Conservation (phyloP, 2,113 vertebrate species). For the Oreochromis tanganicae region DNA sequence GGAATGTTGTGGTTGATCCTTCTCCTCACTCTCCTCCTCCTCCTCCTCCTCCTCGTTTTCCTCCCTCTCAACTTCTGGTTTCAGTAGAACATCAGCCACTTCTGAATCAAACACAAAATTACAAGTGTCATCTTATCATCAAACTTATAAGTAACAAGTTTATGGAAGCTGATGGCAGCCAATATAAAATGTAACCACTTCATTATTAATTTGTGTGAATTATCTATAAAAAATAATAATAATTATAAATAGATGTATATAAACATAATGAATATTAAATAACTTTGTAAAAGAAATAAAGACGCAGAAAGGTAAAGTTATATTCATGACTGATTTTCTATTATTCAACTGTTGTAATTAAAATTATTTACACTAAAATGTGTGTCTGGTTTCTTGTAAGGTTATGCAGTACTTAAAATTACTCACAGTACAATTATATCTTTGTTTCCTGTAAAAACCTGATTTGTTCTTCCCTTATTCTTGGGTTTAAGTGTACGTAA, state of each 20-base stretch:
- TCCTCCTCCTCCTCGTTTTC: background rate
- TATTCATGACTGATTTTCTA: background rate
- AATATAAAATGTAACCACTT: background rate
- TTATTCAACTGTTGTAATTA: background rate
- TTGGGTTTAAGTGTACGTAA: background rate
- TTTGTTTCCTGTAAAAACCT: background rate
- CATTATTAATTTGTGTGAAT: background rate
- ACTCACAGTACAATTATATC: background rate
- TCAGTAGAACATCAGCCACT: background rate
- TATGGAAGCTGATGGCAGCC: background rate
- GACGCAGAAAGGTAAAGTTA: background rate
- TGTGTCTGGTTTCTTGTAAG: background rate
- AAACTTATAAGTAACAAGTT: background rate
- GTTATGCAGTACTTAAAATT: background rate
- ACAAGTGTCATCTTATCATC: background rate
- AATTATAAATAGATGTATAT: background rate
- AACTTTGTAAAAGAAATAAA: background rate
- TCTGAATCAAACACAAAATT: constrained; percentile 19
- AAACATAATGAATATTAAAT: background rate
- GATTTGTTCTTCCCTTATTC: background rate
- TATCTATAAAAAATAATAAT: background rate
- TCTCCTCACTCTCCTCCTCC: background rate
- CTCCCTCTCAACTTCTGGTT: background rate
- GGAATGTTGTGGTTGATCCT: background rate
- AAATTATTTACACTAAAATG: background rate